Evolutionary conservation across 2,888 invertebrate genomes (phyloP), one percentile per base, ranked within the genome.

Genomic region (Opisthograptis luteolata): DNA sequence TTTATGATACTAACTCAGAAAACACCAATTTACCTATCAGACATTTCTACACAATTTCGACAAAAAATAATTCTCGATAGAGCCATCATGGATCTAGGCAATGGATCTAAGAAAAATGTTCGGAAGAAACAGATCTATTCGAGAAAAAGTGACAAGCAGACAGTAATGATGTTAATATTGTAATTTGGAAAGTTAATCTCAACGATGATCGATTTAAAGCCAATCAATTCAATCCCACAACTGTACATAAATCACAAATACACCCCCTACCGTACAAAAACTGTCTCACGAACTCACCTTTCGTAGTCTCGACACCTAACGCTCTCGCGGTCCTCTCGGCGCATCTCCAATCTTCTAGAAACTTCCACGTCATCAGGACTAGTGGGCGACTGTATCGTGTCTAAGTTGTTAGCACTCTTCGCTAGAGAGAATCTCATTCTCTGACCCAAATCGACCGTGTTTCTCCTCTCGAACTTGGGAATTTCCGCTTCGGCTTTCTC

Each of bases 391-490:
- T 72, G 82, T 7, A 87, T 86, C 0, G 79, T 76, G 37, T 89
- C 88, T 50, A 89, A 46, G 32, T 87, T 80, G 32, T 85, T 83
- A 10, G 76, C 80, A 56, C 88, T 87, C 35, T 81, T 83, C 0
- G 89, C 89, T 9, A 89, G 37, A 0, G 81, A 80, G 19, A 89
- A 89, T 46, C 88, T 71, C 76, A 87, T 79, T 22, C 91, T 75
- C 50, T 91, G 91, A 0, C 88, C 90, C 7, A 91, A 55, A 34
- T 91, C 91, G 0, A 91, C 91, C 0, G 91, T 91, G 19, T 91
- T 91, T 13, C 91, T 70, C 15, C 91, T 76, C 42, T 91, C 91
- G 25, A 91, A 90, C 44, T 85, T 87, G 0, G 82, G 85, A 24
- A 73, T 19, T 0, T 82, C 79, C 14, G 7, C 7, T 0, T 70